Conservation (phyloP, 2,888 invertebrate species). For the Ceriagrion tenellum region DNA sequence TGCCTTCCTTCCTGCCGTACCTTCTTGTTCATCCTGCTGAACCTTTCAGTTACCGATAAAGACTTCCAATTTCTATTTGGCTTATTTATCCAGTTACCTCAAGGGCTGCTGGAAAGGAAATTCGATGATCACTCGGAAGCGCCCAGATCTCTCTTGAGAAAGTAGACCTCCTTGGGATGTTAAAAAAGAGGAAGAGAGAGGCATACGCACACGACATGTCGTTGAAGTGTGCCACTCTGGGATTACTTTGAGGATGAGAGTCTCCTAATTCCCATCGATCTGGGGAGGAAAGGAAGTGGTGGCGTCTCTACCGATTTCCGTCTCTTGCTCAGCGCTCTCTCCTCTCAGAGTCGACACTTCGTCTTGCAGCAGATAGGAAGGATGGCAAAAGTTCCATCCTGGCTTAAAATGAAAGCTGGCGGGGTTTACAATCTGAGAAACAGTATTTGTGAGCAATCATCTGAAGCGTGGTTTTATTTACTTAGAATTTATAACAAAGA, state of each 20-base stretch:
- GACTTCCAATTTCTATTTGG: no score
- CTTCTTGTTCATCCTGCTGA: no score
- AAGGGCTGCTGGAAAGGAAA: background rate
- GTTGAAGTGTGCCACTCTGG: background rate
- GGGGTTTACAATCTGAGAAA: no score
- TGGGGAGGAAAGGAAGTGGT: background rate
- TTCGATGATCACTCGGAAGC: background rate
- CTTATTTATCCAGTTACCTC: background rate
- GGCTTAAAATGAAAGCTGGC: background rate
- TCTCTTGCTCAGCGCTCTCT: background rate
- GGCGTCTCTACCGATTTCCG: background rate
- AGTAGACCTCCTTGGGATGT: background rate
- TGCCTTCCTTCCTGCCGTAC: no score
- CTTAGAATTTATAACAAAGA: no score
- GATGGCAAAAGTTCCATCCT: background rate
- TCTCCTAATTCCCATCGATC: background rate
- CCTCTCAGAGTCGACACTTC: background rate
- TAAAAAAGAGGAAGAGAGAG: background rate
- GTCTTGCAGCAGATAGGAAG: background rate
- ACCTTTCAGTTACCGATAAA: no score
- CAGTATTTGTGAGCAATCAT: no score
- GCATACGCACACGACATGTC: background rate
- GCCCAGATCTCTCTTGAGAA: background rate
- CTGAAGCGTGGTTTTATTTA: no score
- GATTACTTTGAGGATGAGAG: background rate